Base-by-base conservation (phyloP, 2,888 invertebrate species). In the Neoitamus cyanurus region DNA sequence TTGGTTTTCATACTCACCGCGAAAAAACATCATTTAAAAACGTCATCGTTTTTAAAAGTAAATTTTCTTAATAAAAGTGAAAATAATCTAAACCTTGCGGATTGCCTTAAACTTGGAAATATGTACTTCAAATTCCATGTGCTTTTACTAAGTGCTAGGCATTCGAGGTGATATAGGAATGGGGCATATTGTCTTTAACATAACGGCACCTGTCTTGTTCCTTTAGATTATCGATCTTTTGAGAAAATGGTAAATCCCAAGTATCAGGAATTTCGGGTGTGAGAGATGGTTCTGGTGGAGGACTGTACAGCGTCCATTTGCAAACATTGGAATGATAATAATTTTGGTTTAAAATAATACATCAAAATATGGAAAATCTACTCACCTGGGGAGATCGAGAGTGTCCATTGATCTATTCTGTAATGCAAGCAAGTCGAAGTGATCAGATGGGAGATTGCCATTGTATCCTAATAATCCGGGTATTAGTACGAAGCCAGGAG, bases 401-500 rank as follows among this genome's bases (percentile, higher is more conserved):
- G 89, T 88, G 85, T 88, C 89, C 86, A 89, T 89, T n/a, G 89
- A 87, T 78, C 88, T 88, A 31, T 88, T 88, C 42, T n/a, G 20
- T 15, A 58, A 58, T 30, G 20, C 42, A 72, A 77, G 15, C 13
- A 37, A 72, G 77, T n/a, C 72, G 3, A 68, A 20, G 20, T 70
- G 70, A 20, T 42, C n/a, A 4, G 31, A 9, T 25, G 68, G 9
- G 25, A 42, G 13, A 31, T 70, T 70, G 2, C 15, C 11, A 15
- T 78, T 87, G 15, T 86, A 75, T 9, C 87, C 84, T 85, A 88
- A 85, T 85, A 88, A 82, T 86, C 87, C 92, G 0, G 93, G 93
- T 30, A 94, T 93, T 85, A 94, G 90, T 1, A 93, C 92, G 88
- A 94, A 94, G 15, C 94, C 94, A 11, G 93, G 93, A 0, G 94